Conservation (phyloP, 2,888 invertebrate species). For the Harpalus rufipes region DNA sequence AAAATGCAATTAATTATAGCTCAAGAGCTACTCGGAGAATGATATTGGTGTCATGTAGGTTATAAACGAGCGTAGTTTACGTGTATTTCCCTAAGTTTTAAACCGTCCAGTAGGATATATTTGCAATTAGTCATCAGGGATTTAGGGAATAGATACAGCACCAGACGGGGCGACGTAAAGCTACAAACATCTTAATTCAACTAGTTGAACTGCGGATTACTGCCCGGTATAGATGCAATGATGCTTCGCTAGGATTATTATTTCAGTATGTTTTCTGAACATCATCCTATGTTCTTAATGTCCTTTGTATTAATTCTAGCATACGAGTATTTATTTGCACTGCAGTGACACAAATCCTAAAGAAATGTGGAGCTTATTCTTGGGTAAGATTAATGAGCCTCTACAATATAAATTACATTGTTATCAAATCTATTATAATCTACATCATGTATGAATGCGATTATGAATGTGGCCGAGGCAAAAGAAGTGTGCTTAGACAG, state of each 20-base stretch:
- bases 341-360: neutral
- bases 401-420: neutral
- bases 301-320: too few relatives aligned
- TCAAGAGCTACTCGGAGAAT: neutral
- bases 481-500: too few relatives aligned
- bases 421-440: neutral
- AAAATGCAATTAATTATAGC: conserved; percentile 24
- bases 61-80: conserved; percentile 42
- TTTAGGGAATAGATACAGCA: conserved; percentile 12
- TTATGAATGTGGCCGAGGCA: too few relatives aligned
- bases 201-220: conserved; percentile 36
- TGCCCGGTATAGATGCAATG: conserved; percentile 1
- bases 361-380: neutral
- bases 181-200: conserved; percentile 51
- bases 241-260: conserved; percentile 6
- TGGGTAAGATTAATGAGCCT: neutral
- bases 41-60: conserved; percentile 24
- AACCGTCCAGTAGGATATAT: conserved; percentile 47
- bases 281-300: conserved; percentile 10
- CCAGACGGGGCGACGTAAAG: conserved; percentile 3
- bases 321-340: too few relatives aligned
- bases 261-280: conserved; percentile 21
- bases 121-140: conserved; percentile 48
- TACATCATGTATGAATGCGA: too few relatives aligned
- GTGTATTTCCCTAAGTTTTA: conserved; percentile 37